Percentiles rank a stretch among this genome's conserved stretches.
phyloP scores from a whole-genome alignment of 2,888 invertebrate species.

The Ditylenchus weischeri region DNA sequence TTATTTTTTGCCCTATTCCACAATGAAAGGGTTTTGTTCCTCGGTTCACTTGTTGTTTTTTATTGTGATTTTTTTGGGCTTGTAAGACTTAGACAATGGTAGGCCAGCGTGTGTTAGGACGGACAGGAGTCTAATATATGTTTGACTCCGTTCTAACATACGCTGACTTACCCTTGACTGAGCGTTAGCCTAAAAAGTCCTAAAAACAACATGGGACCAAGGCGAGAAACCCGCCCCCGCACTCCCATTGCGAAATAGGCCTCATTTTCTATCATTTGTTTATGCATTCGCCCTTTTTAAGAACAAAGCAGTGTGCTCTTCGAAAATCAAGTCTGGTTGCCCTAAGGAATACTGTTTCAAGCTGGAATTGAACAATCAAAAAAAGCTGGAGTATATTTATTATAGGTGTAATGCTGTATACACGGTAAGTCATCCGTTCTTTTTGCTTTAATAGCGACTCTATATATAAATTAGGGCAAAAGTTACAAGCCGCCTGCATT shows the following conservation, averaged over 20 bases:
- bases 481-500: slow-evolving; percentile 39
- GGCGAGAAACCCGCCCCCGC: no score
- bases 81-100: no score
- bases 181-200: no score
- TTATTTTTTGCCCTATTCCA: not conserved
- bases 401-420: slow-evolving; percentile 22
- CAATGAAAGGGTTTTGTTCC: not conserved
- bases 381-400: slow-evolving; percentile 12
- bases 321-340: not conserved
- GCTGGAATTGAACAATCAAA: slow-evolving; percentile 12
- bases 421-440: not conserved
- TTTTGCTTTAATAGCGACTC: not conserved
- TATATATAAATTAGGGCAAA: slow-evolving; percentile 31
- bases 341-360: slow-evolving; percentile 17
- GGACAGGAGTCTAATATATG: no score
- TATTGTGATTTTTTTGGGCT: no score
- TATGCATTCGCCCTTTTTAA: not conserved
- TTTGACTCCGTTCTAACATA: no score
- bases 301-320: no score
- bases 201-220: no score
- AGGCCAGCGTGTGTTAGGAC: no score
- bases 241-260: no score
- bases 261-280: not conserved
- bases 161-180: no score
- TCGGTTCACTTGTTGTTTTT: no score